phyloP scores from a whole-genome alignment of 2,888 invertebrate species.

The Mythimna lalbum region DNA sequence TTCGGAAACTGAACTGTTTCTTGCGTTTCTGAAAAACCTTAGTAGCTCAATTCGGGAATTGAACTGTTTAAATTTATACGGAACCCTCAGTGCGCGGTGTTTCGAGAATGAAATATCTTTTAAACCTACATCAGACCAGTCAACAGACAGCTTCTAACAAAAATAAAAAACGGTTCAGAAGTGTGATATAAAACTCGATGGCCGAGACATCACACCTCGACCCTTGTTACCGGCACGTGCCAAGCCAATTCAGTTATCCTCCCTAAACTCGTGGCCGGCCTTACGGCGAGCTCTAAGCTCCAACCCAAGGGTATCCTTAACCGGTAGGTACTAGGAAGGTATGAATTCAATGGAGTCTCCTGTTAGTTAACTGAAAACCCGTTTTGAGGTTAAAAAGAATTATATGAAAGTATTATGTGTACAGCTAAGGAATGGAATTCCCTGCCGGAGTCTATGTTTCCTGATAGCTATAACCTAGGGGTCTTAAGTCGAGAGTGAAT shows the following conservation, averaged over 20 bases:
- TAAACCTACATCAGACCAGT: not conserved
- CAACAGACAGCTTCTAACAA: not conserved
- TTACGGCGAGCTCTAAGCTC: constrained; percentile 39
- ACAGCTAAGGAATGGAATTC: no score
- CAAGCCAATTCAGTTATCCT: constrained; percentile 57
- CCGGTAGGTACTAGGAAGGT: constrained; percentile 16
- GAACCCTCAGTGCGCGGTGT: no score
- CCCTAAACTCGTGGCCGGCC: constrained; percentile 40
- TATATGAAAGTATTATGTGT: no score
- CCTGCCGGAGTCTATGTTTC: no score
- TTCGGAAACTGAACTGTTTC: no score
- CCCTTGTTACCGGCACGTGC: constrained; percentile 48
- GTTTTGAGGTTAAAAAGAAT: not conserved
- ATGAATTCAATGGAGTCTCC: constrained; percentile 9
- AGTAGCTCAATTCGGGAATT: no score
- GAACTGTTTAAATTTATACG: no score
- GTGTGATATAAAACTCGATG: constrained; percentile 30
- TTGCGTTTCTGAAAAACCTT: no score
- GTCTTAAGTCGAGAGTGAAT: no score
- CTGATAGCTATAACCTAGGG: no score
- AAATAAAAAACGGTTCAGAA: not conserved
- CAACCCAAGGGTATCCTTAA: constrained; percentile 26
- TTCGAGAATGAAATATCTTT: no score
- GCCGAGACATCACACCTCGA: constrained; percentile 40
- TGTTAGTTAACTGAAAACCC: constrained; percentile 15